Evolutionary conservation across 2,797 vertebrate species (phyloP).

Genomic region (Chaetodon trifasciatus): DNA sequence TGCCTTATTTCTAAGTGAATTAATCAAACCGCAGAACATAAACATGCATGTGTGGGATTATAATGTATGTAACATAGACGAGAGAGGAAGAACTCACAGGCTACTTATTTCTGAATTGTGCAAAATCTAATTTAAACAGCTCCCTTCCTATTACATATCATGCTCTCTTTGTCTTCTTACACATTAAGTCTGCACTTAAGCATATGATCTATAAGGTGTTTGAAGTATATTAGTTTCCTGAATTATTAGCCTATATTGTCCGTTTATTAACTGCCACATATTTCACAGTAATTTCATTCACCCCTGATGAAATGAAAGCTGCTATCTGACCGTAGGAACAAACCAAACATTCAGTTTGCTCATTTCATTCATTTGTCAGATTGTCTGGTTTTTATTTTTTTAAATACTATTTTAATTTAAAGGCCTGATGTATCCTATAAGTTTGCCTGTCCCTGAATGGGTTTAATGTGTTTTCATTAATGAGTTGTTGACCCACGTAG

Average conservation of each 20-base stretch:
- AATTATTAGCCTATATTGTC: conserved; percentile 11
- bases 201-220: conserved; percentile 16
- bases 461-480: conserved; percentile 1
- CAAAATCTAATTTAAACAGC: not conserved
- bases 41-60: conserved; percentile 8
- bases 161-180: conserved; percentile 1
- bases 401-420: not conserved
- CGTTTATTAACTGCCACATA: conserved; percentile 16
- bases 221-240: not conserved
- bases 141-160: not conserved
- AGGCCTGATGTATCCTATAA: not conserved
- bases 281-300: conserved; percentile 28
- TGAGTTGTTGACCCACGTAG: conserved; percentile 14
- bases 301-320: conserved; percentile 16
- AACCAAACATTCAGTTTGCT: not conserved
- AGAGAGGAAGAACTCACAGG: conserved; percentile 11
- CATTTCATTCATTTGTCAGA: not conserved
- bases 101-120: conserved; percentile 2
- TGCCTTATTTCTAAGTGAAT: conserved; percentile 40
- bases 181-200: conserved; percentile 19
- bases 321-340: conserved; percentile 6
- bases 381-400: not conserved
- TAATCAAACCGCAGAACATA: conserved; percentile 25
- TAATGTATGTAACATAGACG: conserved; percentile 10
- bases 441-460: not conserved